Evolutionary conservation across 2,888 invertebrate genomes (phyloP).

Genomic region (Dicranocentrus wangi): DNA sequence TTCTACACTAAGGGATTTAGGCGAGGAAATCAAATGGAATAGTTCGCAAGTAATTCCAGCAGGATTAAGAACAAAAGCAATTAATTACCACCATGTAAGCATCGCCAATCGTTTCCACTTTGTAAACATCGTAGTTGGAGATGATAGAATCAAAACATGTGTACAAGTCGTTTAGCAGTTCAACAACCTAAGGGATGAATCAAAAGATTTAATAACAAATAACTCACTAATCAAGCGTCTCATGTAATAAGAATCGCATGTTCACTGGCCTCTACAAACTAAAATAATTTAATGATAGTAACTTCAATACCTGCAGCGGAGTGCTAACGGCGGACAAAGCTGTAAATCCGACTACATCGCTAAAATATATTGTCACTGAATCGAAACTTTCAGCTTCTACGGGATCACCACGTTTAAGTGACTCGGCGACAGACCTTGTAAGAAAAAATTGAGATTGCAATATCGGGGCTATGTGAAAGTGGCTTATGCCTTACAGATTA

Average conservation of each 20-base stretch:
- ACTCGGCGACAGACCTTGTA: constrained; percentile 84
- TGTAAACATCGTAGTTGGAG: constrained; percentile 89
- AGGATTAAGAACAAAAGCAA: no score
- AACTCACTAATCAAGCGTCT: neutral
- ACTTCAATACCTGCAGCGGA: constrained; percentile 83
- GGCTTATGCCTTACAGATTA: no score
- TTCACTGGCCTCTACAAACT: no score
- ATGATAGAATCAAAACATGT: constrained; percentile 92
- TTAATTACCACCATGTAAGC: constrained; percentile 87
- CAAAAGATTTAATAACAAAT: constrained; percentile 29
- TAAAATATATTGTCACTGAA: constrained; percentile 88
- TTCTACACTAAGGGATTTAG: no score
- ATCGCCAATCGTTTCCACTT: constrained; percentile 90
- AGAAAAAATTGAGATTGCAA: constrained; percentile 10
- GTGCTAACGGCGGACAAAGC: constrained; percentile 85
- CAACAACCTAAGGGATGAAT: constrained; percentile 85
- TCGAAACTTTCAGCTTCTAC: constrained; percentile 88
- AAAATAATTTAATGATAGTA: no score
- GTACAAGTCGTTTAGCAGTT: constrained; percentile 89
- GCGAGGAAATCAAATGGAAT: no score
- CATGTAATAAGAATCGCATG: constrained; percentile 16
- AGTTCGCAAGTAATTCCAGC: no score
- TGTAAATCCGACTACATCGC: constrained; percentile 89
- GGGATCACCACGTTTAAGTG: constrained; percentile 84
- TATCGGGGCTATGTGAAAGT: no score